Evolutionary conservation across 2,113 vertebrate genomes (phyloP).

Genomic region (Daboia siamensis): DNA sequence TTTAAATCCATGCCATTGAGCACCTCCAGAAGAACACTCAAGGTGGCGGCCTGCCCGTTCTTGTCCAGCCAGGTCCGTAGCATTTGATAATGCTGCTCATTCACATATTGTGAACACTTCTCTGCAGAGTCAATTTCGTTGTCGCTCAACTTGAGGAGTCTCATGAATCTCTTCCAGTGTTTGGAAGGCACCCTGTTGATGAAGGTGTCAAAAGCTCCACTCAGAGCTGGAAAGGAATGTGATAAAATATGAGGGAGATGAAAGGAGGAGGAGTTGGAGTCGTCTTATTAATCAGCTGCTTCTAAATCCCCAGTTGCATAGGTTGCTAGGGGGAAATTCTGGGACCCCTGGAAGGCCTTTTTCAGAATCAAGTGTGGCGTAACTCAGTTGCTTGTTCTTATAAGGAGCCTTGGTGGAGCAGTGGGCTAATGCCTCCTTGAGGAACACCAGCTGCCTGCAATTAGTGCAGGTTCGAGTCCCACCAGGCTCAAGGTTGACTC

Average conservation of each 20-base stretch:
- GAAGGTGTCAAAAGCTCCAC: rapidly evolving
- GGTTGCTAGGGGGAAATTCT: neutral
- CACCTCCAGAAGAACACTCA: conserved; percentile 40
- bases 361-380: neutral
- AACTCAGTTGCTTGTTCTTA: neutral
- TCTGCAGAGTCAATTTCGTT: neutral
- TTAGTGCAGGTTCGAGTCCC: too few relatives aligned
- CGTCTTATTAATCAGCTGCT: neutral
- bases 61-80: conserved; percentile 16
- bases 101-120: rapidly evolving
- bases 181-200: rapidly evolving
- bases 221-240: conserved; percentile 27
- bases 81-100: conserved; percentile 40
- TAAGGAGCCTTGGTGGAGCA: too few relatives aligned
- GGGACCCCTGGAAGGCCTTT: neutral
- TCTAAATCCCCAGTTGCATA: neutral
- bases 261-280: too few relatives aligned
- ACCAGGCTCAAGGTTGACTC: too few relatives aligned
- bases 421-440: too few relatives aligned
- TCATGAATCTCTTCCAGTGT: neutral
- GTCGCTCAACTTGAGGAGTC: neutral
- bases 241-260: too few relatives aligned
- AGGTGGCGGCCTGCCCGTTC: rapidly evolving
- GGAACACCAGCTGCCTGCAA: too few relatives aligned
- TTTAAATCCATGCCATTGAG: rapidly evolving